Conservation (phyloP, 2,113 vertebrate genomes). For the Campylorhamphus procurvoides region DNA sequence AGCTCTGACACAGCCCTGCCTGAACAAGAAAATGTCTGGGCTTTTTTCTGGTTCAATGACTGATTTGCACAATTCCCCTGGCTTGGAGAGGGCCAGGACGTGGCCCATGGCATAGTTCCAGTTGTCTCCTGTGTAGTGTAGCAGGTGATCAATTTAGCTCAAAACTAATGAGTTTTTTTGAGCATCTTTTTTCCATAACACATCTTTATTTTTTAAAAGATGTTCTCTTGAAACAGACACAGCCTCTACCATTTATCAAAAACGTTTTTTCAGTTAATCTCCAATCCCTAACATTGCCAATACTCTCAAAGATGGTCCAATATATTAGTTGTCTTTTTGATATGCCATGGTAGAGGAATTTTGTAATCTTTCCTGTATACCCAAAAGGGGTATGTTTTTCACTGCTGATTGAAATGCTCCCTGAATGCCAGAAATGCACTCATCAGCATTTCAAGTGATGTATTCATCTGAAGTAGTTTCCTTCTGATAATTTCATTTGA, state of each 20-base stretch:
- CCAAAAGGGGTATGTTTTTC: background rate
- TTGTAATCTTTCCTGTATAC: background rate
- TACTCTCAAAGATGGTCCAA: background rate
- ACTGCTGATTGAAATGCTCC: constrained; percentile 37
- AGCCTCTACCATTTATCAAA: background rate
- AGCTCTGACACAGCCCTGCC: background rate
- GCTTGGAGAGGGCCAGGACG: fast-evolving
- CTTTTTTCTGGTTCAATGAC: background rate
- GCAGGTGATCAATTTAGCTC: background rate
- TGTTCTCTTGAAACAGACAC: background rate
- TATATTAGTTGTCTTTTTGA: background rate
- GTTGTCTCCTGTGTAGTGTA: background rate
- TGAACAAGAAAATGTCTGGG: background rate
- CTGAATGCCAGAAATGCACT: constrained; percentile 37
- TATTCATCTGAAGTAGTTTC: constrained; percentile 53
- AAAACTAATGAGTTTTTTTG: background rate
- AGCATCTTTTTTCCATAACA: background rate
- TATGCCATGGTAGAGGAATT: background rate
- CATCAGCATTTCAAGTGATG: constrained; percentile 53
- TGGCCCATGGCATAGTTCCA: background rate
- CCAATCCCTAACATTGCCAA: background rate
- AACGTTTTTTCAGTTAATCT: background rate
- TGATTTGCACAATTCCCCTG: background rate
- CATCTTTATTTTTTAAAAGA: background rate
- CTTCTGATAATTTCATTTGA: constrained; percentile 59